Conservation (phyloP, 2,113 vertebrate genomes). For the Fregata magnificens region DNA sequence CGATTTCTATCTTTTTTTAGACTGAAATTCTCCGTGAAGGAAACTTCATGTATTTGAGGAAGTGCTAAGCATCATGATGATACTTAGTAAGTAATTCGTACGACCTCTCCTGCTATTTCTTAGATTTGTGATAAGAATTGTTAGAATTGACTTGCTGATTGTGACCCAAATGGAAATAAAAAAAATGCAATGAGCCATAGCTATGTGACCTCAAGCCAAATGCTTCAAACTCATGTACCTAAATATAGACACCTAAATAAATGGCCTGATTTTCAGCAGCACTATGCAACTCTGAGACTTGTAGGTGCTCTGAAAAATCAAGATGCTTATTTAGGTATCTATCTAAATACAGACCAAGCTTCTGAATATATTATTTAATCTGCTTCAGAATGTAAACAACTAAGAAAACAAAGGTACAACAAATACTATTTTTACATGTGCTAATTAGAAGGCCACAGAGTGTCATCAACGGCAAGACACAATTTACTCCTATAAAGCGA, state of each 20-base stretch:
- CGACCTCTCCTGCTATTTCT: neutral
- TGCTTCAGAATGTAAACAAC: neutral
- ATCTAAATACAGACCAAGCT: neutral
- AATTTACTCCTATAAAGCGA: neutral
- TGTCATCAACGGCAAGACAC: neutral
- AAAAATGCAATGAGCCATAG: conserved; percentile 44
- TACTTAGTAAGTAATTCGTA: neutral
- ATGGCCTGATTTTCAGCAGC: conserved; percentile 55
- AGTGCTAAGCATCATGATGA: neutral
- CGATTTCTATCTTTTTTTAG: neutral
- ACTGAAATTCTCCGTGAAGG: neutral
- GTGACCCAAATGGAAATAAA: conserved; percentile 58
- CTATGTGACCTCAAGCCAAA: conserved; percentile 58
- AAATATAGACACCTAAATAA: conserved; percentile 66
- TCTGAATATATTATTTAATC: neutral
- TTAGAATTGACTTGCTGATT: conserved; percentile 43
- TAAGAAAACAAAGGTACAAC: neutral
- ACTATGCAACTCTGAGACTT: neutral
- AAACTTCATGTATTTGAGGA: neutral
- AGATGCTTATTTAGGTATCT: neutral
- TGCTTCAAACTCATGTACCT: conserved; percentile 37
- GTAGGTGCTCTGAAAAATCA: conserved; percentile 45
- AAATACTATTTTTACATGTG: neutral
- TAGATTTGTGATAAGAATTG: neutral
- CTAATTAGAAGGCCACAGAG: neutral